Conservation (phyloP, 2,113 vertebrate species). For the Glaucidium brasilianum region DNA sequence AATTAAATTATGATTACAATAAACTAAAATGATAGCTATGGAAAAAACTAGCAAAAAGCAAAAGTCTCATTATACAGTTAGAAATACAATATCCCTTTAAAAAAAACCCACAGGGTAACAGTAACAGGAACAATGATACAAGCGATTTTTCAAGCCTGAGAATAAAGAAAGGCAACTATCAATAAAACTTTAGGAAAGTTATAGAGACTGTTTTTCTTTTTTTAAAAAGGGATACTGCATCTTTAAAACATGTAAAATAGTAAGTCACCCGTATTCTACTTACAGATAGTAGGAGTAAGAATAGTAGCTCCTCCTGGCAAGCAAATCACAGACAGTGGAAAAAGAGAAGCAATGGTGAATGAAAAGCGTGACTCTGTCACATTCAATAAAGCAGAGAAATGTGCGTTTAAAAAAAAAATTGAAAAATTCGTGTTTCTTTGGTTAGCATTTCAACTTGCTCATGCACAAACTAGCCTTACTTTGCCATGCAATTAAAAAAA, state of each 20-base stretch:
- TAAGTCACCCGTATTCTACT: conserved; percentile 92
- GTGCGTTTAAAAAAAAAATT: conserved; percentile 73
- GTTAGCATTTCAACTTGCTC: conserved; percentile 79
- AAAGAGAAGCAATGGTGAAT: conserved; percentile 97
- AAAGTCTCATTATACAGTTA: conserved; percentile 63
- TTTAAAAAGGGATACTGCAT: conserved; percentile 99
- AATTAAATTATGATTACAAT: conserved; percentile 55
- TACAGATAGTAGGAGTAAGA: conserved; percentile 99
- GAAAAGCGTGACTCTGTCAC: conserved; percentile 91
- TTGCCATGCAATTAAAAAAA: conserved; percentile 85
- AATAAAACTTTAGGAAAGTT: conserved; percentile 21
- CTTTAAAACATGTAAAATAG: conserved; percentile 86
- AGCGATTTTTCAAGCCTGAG: conserved; percentile 18
- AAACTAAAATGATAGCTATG: conserved; percentile 42
- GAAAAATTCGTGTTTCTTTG: conserved; percentile 71
- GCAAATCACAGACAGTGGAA: conserved; percentile 99
- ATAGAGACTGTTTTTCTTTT: conserved; percentile 62
- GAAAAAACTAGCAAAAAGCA: conserved; percentile 55
- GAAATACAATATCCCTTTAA: conserved; percentile 82
- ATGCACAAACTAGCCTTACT: conserved; percentile 78
- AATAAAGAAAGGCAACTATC: not conserved
- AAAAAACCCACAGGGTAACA: conserved; percentile 59
- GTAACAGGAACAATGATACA: not conserved
- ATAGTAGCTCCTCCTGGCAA: conserved; percentile 99
- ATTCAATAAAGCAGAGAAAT: conserved; percentile 90